These are phyloP conservation scores for Synanthedon andrenaeformis DNA, from an alignment of 2,888 invertebrate species.

Conservation along the genomic window DNA sequence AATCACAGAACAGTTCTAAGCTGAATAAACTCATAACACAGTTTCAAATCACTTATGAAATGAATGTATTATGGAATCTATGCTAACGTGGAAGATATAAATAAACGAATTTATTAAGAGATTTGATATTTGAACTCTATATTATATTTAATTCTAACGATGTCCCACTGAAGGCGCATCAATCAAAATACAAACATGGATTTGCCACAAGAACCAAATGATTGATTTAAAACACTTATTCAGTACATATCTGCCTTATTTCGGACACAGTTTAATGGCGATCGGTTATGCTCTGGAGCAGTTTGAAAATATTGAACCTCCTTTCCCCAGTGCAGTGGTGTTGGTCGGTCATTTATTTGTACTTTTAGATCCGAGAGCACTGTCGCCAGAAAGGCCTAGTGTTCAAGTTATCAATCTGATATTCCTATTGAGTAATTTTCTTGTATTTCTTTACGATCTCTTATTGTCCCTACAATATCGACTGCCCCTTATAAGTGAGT, in stretches of 20 bases:
- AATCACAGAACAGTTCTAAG: no score
- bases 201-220: not conserved
- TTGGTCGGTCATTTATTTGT: slow-evolving; percentile 44
- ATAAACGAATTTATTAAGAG: no score
- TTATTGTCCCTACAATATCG: slow-evolving; percentile 7
- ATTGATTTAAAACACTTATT: not conserved
- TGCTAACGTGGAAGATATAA: no score
- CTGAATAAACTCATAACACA: no score
- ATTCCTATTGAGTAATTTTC: slow-evolving; percentile 35
- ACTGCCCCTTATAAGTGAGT: slow-evolving; percentile 7
- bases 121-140: no score
- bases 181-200: no score
- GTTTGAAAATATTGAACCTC: slow-evolving; percentile 27
- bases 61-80: no score
- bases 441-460: slow-evolving; percentile 44
- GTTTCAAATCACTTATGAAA: no score
- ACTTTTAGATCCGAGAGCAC: slow-evolving; percentile 30
- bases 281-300: slow-evolving; percentile 50
- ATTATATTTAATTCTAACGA: no score
- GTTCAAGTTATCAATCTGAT: slow-evolving; percentile 34
- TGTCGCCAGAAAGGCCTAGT: slow-evolving; percentile 25
- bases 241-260: slow-evolving; percentile 29
- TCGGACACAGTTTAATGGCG: slow-evolving; percentile 46
- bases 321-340: slow-evolving; percentile 46
- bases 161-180: no score